Percentiles rank a stretch among this genome's conserved stretches.
These are phyloP conservation scores for Cremastinae sp. DNA, from an alignment of 2,888 invertebrate species.

Conservation along the genomic window DNA sequence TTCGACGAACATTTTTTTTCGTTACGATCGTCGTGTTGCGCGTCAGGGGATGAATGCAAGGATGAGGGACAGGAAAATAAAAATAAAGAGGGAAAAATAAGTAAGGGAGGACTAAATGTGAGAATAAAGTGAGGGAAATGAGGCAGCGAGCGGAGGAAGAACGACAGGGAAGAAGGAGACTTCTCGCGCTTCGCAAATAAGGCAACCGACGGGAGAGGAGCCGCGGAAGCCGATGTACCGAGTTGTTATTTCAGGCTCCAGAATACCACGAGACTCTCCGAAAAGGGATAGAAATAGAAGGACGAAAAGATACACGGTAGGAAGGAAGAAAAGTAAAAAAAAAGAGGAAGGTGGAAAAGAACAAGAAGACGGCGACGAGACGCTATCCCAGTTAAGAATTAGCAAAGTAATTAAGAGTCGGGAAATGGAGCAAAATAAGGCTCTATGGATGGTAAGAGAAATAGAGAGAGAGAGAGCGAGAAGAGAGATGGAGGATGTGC, in stretches of 20 bases:
- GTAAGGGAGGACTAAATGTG: conserved; percentile 44
- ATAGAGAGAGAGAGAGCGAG: conserved; percentile 13
- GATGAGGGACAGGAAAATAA: conserved; percentile 15
- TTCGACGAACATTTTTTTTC: no score
- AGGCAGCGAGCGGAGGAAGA: conserved; percentile 31
- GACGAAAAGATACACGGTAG: conserved; percentile 9
- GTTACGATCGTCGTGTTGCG: no score
- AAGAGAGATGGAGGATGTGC: background rate
- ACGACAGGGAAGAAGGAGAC: conserved; percentile 7
- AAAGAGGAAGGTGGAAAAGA: background rate
- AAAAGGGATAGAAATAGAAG: background rate
- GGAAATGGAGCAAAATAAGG: conserved; percentile 77
- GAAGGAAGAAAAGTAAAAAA: background rate
- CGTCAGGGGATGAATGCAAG: conserved; percentile 16
- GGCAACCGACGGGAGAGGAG: conserved; percentile 20
- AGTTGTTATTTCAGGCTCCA: conserved; percentile 75
- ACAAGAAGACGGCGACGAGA: conserved; percentile 47
- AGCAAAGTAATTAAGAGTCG: conserved; percentile 78
- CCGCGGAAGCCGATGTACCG: conserved; percentile 45
- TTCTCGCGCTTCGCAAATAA: conserved; percentile 32
- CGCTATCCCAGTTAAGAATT: conserved; percentile 75
- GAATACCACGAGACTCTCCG: conserved; percentile 67
- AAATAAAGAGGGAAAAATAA: conserved; percentile 27
- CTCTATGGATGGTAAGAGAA: conserved; percentile 42
- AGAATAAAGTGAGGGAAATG: conserved; percentile 56